Percentiles rank a stretch among this genome's conserved stretches.
Conservation (phyloP, 2,113 vertebrate species). For the Syngnathus scovelli region DNA sequence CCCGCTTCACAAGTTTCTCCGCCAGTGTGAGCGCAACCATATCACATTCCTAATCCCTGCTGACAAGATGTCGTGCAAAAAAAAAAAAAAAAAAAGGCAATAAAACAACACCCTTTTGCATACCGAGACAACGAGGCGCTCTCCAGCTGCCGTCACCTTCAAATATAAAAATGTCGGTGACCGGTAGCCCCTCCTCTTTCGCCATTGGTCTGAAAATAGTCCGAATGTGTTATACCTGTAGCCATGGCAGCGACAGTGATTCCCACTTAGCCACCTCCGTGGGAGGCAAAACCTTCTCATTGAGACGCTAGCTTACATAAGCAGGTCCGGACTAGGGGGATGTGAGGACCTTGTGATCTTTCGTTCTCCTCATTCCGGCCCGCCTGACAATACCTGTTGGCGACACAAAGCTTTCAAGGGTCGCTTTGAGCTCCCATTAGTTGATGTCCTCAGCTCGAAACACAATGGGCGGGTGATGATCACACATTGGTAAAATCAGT, state of each 20-base stretch:
- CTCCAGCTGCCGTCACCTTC: too few relatives aligned
- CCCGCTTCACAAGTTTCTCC: slow-evolving; percentile 38
- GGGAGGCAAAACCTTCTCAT: slow-evolving; percentile 52
- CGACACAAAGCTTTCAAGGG: slow-evolving; percentile 42
- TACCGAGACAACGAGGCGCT: too few relatives aligned
- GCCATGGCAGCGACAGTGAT: slow-evolving; percentile 54
- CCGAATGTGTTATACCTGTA: slow-evolving; percentile 50
- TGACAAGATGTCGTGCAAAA: slow-evolving; percentile 41
- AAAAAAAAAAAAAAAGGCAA: slow-evolving; percentile 25
- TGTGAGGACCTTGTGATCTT: slow-evolving; percentile 57
- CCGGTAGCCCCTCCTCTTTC: background rate
- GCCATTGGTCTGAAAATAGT: slow-evolving; percentile 35
- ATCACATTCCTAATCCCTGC: slow-evolving; percentile 48
- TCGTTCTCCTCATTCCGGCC: slow-evolving; percentile 39
- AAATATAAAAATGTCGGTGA: background rate
- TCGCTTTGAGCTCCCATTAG: slow-evolving; percentile 50
- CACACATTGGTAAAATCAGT: slow-evolving; percentile 61
- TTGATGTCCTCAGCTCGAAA: slow-evolving; percentile 33
- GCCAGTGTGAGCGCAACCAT: slow-evolving; percentile 33
- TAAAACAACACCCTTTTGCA: slow-evolving; percentile 1
- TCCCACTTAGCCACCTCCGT: slow-evolving; percentile 49
- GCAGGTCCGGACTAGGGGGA: slow-evolving; percentile 38
- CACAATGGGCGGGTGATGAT: slow-evolving; percentile 63
- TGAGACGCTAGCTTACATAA: slow-evolving; percentile 59
- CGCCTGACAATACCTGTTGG: slow-evolving; percentile 52